A percentile compares a stretch with the other conserved stretches of the same genome.
phyloP scores from a whole-genome alignment of 2,888 invertebrate species.

The Philaethria dido region DNA sequence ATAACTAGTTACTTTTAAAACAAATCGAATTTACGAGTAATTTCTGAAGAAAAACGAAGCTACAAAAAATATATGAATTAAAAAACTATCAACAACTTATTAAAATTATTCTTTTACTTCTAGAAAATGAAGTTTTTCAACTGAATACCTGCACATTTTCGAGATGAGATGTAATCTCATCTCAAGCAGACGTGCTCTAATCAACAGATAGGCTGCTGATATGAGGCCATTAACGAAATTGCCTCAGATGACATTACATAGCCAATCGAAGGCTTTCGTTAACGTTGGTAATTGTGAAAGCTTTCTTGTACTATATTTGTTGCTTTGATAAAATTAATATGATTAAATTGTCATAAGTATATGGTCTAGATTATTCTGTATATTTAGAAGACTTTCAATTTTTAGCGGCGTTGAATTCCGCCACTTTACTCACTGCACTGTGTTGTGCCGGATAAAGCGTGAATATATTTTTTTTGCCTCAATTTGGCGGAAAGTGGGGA shows the following conservation, averaged over 20 bases:
- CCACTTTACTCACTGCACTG: no score
- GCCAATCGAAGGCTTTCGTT: slow-evolving; percentile 25
- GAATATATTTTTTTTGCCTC: no score
- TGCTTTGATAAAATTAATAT: background rate
- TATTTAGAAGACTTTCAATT: no score
- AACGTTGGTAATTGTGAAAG: slow-evolving; percentile 19
- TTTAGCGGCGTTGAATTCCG: no score
- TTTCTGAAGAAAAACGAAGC: no score
- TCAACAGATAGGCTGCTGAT: slow-evolving; percentile 48
- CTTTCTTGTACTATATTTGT: background rate
- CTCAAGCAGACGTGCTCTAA: slow-evolving; percentile 46
- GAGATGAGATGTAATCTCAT: slow-evolving; percentile 14
- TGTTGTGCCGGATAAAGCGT: no score
- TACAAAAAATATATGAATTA: background rate
- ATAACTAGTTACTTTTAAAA: no score
- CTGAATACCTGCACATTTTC: slow-evolving; percentile 3
- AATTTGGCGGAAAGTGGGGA: no score
- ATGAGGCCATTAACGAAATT: slow-evolving; percentile 52
- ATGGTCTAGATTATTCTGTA: background rate
- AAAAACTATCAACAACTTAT: background rate
- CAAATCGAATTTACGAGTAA: no score
- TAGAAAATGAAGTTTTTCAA: slow-evolving; percentile 15
- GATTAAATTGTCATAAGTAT: background rate
- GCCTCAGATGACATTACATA: slow-evolving; percentile 41
- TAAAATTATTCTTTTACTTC: background rate